Base-by-base conservation (phyloP, 2,888 invertebrate species). In the Cactoblastis cactorum region DNA sequence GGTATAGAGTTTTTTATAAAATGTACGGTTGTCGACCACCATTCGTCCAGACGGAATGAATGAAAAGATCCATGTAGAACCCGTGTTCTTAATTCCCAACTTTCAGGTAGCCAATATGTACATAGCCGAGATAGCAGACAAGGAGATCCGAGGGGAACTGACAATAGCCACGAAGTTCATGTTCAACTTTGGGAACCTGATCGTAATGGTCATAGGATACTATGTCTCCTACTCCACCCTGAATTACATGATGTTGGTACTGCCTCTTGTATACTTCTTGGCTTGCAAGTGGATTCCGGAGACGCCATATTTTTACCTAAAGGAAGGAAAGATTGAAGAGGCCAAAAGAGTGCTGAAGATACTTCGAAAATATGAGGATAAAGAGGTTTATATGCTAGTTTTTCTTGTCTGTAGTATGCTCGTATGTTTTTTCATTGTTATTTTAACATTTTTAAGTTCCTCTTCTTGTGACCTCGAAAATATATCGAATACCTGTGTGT, bases 201-300 rank as follows among this genome's bases (percentile, higher is more conserved):
- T 90, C 0, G 74, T 83, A n/a, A 80, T 88, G 69, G 64, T 72
- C 0, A 52, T 78, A 3, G 91, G 90, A 0, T 77, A 89, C 0
- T 83, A 80, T 41, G 55, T 90, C 0, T 66, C 83, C 0, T 91
- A 85, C 53, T 57, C 64, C 0, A 57, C 74, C 51, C 22, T 88
- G 60, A 74, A 92, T 77, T 85, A 79, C 39, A 65, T 80, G 4
- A 75, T 91, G 19, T 53, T 88, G 1, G 59, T 76, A 0, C 57
- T 92, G 3, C 91, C 92, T 0, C 48, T 90, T 0, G 38, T 80
- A 0, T 91, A 88, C 61, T 81, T 91, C 35, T 11, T 75, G 0
- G 73, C 74, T 0, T 91, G 91, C 53, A 74, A 75, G 50, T 91
- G 90, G 83, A 91, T 92, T 69, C 92, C 92, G 0, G 92, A 93